Percentiles rank a stretch among this genome's conserved stretches.
Evolutionary conservation across 2,113 vertebrate species (phyloP).

Genomic region (Brachionichthys hirsutus): DNA sequence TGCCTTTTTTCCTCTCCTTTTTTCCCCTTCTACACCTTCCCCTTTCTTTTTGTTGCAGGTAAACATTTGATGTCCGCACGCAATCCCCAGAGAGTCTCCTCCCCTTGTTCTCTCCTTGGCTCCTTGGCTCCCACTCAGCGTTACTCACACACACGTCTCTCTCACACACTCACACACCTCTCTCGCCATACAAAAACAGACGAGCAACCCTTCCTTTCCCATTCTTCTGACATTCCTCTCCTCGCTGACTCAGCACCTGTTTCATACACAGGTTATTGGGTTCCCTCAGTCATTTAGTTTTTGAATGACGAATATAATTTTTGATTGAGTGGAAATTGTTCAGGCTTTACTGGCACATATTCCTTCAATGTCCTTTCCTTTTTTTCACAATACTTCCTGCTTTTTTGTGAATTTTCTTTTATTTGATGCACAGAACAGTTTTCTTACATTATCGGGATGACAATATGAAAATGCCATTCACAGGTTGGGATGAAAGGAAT

Average conservation of each 20-base stretch:
- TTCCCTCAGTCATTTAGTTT: background rate
- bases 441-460: no score
- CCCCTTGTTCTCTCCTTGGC: slow-evolving; percentile 67
- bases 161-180: slow-evolving; percentile 25
- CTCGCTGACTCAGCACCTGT: slow-evolving; percentile 79
- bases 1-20: slow-evolving; percentile 70
- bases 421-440: no score
- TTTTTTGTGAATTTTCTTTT: no score
- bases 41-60: slow-evolving; percentile 81
- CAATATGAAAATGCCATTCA: no score
- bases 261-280: slow-evolving; percentile 43
- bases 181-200: slow-evolving; percentile 41
- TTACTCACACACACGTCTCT: slow-evolving; percentile 65
- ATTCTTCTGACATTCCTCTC: slow-evolving; percentile 73
- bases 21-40: slow-evolving; percentile 76
- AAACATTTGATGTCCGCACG: slow-evolving; percentile 76
- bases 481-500: no score
- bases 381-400: no score
- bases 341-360: background rate
- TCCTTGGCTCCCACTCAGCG: slow-evolving; percentile 59
- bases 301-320: background rate
- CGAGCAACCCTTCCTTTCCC: slow-evolving; percentile 62
- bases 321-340: slow-evolving; percentile 10
- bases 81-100: slow-evolving; percentile 77
- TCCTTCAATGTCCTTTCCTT: no score